Percentiles rank a stretch among this genome's conserved stretches.
Conservation (phyloP, 2,797 vertebrate genomes). For the Malacoctenus gilli region DNA sequence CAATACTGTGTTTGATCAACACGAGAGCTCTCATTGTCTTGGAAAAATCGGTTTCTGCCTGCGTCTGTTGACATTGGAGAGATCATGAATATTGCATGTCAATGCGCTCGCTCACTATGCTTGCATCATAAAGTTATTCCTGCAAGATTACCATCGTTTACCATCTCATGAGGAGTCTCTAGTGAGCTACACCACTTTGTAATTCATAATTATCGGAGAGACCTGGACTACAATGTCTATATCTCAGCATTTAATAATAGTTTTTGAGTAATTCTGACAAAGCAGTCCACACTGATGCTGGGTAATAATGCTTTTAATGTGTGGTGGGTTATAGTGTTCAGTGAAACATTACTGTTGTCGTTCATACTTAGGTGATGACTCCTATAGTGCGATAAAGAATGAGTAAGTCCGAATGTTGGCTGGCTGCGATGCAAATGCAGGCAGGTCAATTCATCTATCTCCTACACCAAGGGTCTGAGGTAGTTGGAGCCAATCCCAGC, state of each 20-base stretch:
- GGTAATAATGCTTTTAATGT: too few species aligned
- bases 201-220: slow-evolving; percentile 14
- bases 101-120: slow-evolving; percentile 16
- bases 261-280: not conserved
- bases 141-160: slow-evolving; percentile 9
- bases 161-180: slow-evolving; percentile 1
- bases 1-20: not conserved
- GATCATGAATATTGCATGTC: slow-evolving; percentile 38
- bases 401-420: too few species aligned
- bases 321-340: too few species aligned
- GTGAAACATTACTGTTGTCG: too few species aligned
- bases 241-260: not conserved
- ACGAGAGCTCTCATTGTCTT: not conserved
- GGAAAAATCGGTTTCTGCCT: not conserved
- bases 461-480: too few species aligned
- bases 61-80: slow-evolving; percentile 19
- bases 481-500: too few species aligned
- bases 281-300: not conserved
- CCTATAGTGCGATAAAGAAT: too few species aligned
- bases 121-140: slow-evolving; percentile 21
- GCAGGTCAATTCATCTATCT: too few species aligned
- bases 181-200: slow-evolving; percentile 10
- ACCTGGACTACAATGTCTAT: not conserved
- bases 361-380: too few species aligned
- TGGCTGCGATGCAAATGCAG: too few species aligned